phyloP scores from a whole-genome alignment of 1,140 invertebrate genomes.

The Trichomalopsis sarcophagae region DNA sequence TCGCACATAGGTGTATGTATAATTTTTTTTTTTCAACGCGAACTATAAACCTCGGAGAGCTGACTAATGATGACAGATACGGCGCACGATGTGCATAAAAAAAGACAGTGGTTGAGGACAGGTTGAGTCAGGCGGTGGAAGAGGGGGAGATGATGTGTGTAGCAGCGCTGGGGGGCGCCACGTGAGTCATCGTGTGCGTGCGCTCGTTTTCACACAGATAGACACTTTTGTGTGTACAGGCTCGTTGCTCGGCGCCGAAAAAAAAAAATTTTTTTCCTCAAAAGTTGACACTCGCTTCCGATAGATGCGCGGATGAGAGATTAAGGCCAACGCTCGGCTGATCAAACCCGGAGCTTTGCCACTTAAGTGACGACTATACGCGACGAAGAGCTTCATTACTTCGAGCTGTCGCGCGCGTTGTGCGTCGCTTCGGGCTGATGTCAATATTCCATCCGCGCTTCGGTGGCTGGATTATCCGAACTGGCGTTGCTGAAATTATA shows the following conservation, averaged over 20 bases:
- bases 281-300: not conserved
- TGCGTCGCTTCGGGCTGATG: not conserved
- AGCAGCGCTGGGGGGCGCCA: not conserved
- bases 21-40: no score
- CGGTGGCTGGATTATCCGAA: not conserved
- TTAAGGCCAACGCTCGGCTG: not conserved
- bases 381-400: no score
- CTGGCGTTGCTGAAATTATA: not conserved
- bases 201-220: not conserved
- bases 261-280: not conserved
- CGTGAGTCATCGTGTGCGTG: conserved; percentile 15
- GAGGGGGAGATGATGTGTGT: no score
- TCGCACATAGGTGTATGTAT: no score
- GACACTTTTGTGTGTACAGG: not conserved
- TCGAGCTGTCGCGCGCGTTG: no score
- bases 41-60: no score
- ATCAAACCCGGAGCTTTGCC: not conserved
- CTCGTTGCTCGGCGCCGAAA: not conserved
- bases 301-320: not conserved
- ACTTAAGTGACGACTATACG: not conserved
- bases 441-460: not conserved
- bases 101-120: no score
- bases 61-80: no score
- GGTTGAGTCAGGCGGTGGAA: not conserved
- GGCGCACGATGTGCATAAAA: no score